phyloP scores from a whole-genome alignment of 2,113 vertebrate genomes.

The Heteronetta atricapilla region DNA sequence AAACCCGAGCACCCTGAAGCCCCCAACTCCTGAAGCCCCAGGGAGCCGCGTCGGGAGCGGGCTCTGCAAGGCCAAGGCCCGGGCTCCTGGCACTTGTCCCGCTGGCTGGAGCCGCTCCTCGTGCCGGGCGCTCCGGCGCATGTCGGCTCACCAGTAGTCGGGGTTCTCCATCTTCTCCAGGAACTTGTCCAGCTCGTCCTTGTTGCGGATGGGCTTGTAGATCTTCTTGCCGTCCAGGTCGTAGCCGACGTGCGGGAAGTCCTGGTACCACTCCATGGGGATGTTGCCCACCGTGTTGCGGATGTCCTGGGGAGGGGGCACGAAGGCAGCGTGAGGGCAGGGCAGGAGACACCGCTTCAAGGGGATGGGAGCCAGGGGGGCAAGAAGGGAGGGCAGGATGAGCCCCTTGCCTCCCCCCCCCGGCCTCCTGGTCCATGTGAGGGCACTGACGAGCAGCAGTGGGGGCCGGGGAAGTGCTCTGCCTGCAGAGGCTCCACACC shows the following conservation, averaged over 20 bases:
- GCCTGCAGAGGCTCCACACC: too few species aligned
- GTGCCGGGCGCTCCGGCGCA: not conserved
- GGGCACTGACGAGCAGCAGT: too few species aligned
- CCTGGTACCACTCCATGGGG: slow-evolving; percentile 95
- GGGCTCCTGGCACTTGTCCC: fast-evolving
- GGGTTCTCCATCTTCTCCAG: slow-evolving; percentile 96
- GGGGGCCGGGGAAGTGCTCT: too few species aligned
- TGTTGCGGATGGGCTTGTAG: slow-evolving; percentile 89
- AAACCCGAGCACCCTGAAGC: fast-evolving
- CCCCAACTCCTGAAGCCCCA: not conserved
- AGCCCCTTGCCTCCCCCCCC: not conserved
- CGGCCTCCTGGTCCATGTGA: too few species aligned
- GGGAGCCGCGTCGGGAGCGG: not conserved
- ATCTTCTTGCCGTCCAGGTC: slow-evolving; percentile 90
- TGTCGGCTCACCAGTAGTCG: slow-evolving; percentile 86
- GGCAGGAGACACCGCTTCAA: not conserved
- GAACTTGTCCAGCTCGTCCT: slow-evolving; percentile 93
- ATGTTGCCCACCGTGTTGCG: slow-evolving; percentile 96
- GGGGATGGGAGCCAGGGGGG: not conserved
- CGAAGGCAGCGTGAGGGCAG: not conserved
- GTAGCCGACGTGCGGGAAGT: slow-evolving; percentile 94
- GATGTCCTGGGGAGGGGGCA: slow-evolving; percentile 82
- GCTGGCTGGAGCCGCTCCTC: fast-evolving
- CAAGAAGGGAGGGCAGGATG: not conserved
- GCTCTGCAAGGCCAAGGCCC: not conserved